Percentiles rank a stretch among this genome's conserved stretches.
These are phyloP conservation scores for Umimayanthus kanabou DNA, from an alignment of 92 coral and sea anemone species.

Conservation along the genomic window DNA sequence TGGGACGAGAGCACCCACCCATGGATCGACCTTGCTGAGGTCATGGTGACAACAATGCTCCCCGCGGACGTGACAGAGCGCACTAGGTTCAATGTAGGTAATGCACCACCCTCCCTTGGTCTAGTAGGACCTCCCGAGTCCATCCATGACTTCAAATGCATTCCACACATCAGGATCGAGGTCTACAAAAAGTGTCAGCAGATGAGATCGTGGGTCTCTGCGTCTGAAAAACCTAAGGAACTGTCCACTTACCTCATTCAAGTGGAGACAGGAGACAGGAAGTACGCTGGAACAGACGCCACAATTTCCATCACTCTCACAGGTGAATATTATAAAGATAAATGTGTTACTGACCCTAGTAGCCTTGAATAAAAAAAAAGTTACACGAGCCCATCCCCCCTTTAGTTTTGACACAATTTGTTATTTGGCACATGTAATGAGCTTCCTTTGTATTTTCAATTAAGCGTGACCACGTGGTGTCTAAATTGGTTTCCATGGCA, in stretches of 20 bases:
- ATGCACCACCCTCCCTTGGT: constrained; percentile 53
- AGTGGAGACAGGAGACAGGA: constrained; percentile 1
- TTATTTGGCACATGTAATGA: too few species aligned
- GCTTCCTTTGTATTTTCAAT: too few species aligned
- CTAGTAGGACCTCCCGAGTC: constrained; percentile 70
- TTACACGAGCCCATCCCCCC: too few species aligned
- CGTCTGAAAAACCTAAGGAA: constrained; percentile 37
- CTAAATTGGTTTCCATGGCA: too few species aligned
- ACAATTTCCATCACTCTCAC: constrained; percentile 23
- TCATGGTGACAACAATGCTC: constrained; percentile 71
- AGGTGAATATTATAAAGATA: neutral
- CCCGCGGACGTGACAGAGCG: constrained; percentile 72
- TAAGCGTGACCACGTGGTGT: too few species aligned
- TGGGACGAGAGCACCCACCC: constrained; percentile 93
- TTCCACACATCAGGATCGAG: constrained; percentile 60
- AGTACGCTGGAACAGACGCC: constrained; percentile 8
- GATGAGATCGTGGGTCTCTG: constrained; percentile 39
- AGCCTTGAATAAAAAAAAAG: too few species aligned
- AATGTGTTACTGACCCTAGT: neutral
- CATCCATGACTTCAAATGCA: constrained; percentile 72
- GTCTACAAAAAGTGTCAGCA: constrained; percentile 62
- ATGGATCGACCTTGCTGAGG: constrained; percentile 92
- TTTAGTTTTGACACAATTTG: too few species aligned
- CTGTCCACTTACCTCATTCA: constrained; percentile 16
- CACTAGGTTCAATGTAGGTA: constrained; percentile 56